A percentile compares a stretch with the other conserved stretches of the same genome.
These are phyloP conservation scores for Poeciliopsis presidionis DNA, from an alignment of 2,797 vertebrate genomes.

Conservation along the genomic window DNA sequence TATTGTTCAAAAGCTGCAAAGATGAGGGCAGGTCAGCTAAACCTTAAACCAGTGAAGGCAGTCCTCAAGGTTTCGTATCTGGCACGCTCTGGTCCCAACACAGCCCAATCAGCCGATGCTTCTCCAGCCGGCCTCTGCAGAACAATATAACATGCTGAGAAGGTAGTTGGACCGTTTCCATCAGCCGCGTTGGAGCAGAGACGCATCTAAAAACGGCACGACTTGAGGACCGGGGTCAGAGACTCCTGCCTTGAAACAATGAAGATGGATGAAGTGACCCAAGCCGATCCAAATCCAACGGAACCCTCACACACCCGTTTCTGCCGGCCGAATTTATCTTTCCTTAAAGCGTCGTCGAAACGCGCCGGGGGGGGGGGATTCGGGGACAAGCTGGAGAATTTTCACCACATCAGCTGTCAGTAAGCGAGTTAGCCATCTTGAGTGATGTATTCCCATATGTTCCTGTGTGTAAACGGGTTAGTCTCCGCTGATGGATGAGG, in stretches of 20 bases:
- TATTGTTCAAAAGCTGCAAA: background rate
- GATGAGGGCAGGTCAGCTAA: background rate
- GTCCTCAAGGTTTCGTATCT: background rate
- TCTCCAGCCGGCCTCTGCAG: background rate
- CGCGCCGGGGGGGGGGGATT: conserved; percentile 83
- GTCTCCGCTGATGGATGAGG: conserved; percentile 92
- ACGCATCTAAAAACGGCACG: background rate
- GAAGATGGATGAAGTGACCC: conserved; percentile 77
- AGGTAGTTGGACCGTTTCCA: background rate
- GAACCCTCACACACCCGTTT: conserved; percentile 24
- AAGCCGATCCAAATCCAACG: conserved; percentile 44
- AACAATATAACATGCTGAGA: background rate
- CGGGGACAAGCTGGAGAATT: conserved; percentile 79
- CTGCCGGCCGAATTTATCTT: conserved; percentile 76
- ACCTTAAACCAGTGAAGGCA: background rate
- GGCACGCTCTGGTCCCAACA: background rate
- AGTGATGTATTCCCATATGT: conserved; percentile 66
- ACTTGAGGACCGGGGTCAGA: background rate
- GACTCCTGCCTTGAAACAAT: conserved; percentile 20
- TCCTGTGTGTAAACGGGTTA: conserved; percentile 76
- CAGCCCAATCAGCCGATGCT: background rate
- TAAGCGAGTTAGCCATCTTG: conserved; percentile 90
- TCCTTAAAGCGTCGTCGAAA: conserved; percentile 84
- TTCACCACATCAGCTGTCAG: conserved; percentile 89
- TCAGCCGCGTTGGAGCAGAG: background rate